A percentile compares a stretch with the other conserved stretches of the same genome.
These are phyloP conservation scores for Brienomyrus longianalis DNA, from an alignment of 2,113 vertebrate genomes.

Conservation along the genomic window DNA sequence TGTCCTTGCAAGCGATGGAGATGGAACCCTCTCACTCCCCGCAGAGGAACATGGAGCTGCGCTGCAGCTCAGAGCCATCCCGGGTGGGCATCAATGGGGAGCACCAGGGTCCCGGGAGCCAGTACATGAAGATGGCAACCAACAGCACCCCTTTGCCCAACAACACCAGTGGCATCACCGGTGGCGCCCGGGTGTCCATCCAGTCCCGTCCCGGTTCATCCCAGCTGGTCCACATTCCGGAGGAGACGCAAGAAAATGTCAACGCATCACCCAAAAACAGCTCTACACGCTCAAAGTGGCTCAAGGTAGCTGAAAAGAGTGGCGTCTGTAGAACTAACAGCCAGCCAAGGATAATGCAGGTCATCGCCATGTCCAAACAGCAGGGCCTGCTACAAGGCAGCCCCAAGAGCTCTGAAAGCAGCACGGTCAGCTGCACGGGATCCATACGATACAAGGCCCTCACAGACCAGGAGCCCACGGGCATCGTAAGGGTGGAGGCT, in stretches of 20 bases:
- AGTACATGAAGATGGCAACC: slow-evolving; percentile 83
- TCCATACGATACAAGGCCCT: slow-evolving; percentile 84
- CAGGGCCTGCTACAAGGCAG: slow-evolving; percentile 78
- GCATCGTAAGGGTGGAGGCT: slow-evolving; percentile 84
- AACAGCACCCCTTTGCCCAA: slow-evolving; percentile 67
- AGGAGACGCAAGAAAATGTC: slow-evolving; percentile 76
- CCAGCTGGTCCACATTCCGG: slow-evolving; percentile 93
- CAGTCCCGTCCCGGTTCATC: slow-evolving; percentile 89
- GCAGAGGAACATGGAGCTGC: slow-evolving; percentile 80
- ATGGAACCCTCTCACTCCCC: slow-evolving; percentile 78
- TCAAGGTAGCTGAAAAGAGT: slow-evolving; percentile 86
- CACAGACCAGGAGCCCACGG: slow-evolving; percentile 80
- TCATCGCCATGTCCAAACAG: slow-evolving; percentile 94
- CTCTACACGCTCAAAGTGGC: slow-evolving; percentile 89
- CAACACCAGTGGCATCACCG: slow-evolving; percentile 66
- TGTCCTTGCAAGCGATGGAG: slow-evolving; percentile 86
- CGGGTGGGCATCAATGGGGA: slow-evolving; percentile 79
- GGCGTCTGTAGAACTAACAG: slow-evolving; percentile 74
- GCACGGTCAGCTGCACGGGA: slow-evolving; percentile 81
- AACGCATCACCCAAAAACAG: slow-evolving; percentile 73
- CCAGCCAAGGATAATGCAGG: slow-evolving; percentile 92
- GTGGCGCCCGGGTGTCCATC: slow-evolving; percentile 75
- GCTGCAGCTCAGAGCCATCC: slow-evolving; percentile 78
- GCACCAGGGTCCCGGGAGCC: slow-evolving; percentile 63
- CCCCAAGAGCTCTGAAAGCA: slow-evolving; percentile 73